Evolutionary conservation across 2,113 vertebrate species (phyloP).

Genomic region (Cebus imitator): DNA sequence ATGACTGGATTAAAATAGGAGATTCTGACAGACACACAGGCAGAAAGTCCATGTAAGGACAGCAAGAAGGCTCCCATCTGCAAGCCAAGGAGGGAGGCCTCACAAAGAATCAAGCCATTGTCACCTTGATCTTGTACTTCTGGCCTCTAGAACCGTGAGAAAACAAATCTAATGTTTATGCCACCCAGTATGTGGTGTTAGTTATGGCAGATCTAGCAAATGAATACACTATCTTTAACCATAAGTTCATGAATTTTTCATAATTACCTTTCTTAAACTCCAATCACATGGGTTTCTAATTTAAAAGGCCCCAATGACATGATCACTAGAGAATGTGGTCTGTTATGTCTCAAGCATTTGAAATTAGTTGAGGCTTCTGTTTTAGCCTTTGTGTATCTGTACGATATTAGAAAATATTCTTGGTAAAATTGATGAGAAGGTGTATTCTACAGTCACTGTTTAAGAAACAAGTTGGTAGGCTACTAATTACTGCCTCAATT

Average conservation of each 20-base stretch:
- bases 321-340: neutral
- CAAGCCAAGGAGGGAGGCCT: neutral
- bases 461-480: neutral
- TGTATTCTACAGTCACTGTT: neutral
- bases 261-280: neutral
- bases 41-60: neutral
- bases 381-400: neutral
- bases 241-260: neutral
- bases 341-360: neutral
- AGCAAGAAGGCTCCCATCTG: neutral
- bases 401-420: neutral
- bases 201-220: neutral
- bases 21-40: neutral
- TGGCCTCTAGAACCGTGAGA: neutral
- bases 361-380: neutral
- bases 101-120: neutral
- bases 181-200: fast-evolving
- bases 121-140: neutral
- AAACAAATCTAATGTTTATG: neutral
- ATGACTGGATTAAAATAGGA: neutral
- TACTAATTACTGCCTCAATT: no score
- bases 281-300: neutral
- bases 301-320: neutral
- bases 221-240: neutral
- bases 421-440: neutral